phyloP scores from a whole-genome alignment of 2,113 vertebrate species.

The Phalacrocorax pelagicus region DNA sequence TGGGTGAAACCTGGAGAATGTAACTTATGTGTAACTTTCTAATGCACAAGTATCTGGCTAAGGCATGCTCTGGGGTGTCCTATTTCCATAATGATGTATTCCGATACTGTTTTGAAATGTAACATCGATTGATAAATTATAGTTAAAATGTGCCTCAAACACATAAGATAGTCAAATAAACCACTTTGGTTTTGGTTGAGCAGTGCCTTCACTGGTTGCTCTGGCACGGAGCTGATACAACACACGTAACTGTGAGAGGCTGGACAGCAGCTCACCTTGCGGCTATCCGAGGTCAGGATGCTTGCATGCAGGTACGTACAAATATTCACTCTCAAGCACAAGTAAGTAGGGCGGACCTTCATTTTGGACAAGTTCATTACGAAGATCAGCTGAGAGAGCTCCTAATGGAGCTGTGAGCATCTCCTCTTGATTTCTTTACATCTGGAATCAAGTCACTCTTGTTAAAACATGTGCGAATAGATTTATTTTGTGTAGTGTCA shows the following conservation, averaged over 20 bases:
- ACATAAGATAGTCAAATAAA: background rate
- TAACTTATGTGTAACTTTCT: background rate
- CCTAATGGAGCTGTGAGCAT: background rate
- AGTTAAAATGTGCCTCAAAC: background rate
- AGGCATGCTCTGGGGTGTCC: background rate
- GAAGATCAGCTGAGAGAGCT: background rate
- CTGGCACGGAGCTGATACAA: constrained; percentile 76
- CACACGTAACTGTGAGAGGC: constrained; percentile 37
- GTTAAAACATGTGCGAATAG: background rate
- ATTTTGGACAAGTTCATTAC: background rate
- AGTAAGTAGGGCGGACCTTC: background rate
- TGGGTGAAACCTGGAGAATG: background rate
- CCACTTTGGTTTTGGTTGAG: background rate
- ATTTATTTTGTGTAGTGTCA: background rate
- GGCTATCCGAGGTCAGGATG: constrained; percentile 80
- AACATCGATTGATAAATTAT: background rate
- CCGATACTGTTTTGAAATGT: background rate
- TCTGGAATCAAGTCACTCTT: background rate
- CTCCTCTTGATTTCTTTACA: background rate
- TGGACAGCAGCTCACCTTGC: constrained; percentile 82
- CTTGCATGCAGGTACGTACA: constrained; percentile 79
- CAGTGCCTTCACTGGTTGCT: constrained; percentile 86
- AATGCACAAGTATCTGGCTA: background rate
- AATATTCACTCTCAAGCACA: background rate
- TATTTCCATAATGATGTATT: background rate